Evolutionary conservation across 2,113 vertebrate genomes (phyloP).

Genomic region (Gnathonemus longibarbis): DNA sequence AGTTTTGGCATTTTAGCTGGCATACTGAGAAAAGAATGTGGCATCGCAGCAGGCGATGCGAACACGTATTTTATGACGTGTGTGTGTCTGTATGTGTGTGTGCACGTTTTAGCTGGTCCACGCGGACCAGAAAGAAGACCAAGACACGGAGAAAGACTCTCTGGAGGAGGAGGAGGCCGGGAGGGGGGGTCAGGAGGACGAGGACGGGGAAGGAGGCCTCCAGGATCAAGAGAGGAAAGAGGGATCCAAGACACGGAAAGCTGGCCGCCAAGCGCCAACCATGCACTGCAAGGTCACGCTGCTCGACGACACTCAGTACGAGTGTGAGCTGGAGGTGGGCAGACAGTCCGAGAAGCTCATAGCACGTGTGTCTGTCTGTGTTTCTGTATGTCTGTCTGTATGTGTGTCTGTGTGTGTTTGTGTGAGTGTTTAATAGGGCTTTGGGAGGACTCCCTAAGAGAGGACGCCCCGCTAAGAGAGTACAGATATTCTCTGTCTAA

Average conservation of each 20-base stretch:
- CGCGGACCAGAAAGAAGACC: constrained; percentile 23
- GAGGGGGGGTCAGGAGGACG: constrained; percentile 49
- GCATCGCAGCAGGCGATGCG: neutral
- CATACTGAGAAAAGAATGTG: neutral
- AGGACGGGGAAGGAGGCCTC: constrained; percentile 51
- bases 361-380: neutral
- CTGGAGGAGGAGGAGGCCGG: constrained; percentile 48
- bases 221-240: constrained; percentile 56
- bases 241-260: constrained; percentile 64
- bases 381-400: neutral
- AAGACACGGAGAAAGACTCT: constrained; percentile 28
- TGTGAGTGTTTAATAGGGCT: neutral
- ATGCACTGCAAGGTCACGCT: constrained; percentile 86
- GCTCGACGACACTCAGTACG: constrained; percentile 79
- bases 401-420: neutral
- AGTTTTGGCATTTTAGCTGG: neutral
- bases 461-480: neutral
- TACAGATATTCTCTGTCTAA: neutral
- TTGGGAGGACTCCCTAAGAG: neutral
- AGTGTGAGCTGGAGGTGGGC: constrained; percentile 86
- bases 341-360: neutral
- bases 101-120: constrained; percentile 2
- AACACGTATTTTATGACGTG: neutral
- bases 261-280: constrained; percentile 66
- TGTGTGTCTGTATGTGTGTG: neutral